Conservation (phyloP, 2,888 invertebrate species). For the Exephanes ischioxanthus region DNA sequence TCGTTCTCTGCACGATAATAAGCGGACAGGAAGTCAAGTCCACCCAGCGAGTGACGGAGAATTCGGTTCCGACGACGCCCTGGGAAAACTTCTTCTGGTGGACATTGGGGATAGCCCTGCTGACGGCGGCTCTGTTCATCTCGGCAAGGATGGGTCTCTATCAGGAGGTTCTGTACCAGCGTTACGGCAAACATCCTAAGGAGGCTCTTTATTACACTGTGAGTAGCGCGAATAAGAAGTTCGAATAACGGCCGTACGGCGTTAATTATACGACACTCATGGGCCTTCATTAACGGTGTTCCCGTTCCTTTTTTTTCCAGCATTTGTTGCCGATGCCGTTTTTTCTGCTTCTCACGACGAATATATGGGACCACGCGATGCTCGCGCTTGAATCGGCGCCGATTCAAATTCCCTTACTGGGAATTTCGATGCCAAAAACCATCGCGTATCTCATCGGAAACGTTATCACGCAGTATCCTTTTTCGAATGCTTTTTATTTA, state of each 20-base stretch:
- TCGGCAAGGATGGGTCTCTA: conserved; percentile 98
- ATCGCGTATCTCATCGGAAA: conserved; percentile 93
- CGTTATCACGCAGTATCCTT: conserved; percentile 94
- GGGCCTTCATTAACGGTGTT: not conserved
- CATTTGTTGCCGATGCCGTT: conserved; percentile 96
- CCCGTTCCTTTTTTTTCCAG: conserved; percentile 82
- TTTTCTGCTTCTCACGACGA: conserved; percentile 92
- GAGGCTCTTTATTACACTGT: conserved; percentile 95
- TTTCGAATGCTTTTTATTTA: conserved; percentile 48
- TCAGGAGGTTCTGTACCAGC: conserved; percentile 94
- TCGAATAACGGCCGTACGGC: not conserved
- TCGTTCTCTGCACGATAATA: conserved; percentile 95
- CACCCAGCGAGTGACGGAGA: conserved; percentile 80
- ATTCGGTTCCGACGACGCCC: conserved; percentile 82
- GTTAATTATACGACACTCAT: not conserved
- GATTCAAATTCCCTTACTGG: conserved; percentile 87
- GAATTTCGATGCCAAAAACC: conserved; percentile 89
- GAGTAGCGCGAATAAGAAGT: conserved; percentile 73
- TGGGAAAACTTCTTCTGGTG: conserved; percentile 88
- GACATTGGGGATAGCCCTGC: conserved; percentile 91
- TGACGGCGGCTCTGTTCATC: conserved; percentile 95
- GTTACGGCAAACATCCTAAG: conserved; percentile 96
- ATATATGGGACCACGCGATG: conserved; percentile 92
- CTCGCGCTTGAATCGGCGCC: conserved; percentile 90
- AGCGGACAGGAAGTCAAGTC: conserved; percentile 91